phyloP scores from a whole-genome alignment of 2,888 invertebrate species.

The Callosobruchus maculatus region DNA sequence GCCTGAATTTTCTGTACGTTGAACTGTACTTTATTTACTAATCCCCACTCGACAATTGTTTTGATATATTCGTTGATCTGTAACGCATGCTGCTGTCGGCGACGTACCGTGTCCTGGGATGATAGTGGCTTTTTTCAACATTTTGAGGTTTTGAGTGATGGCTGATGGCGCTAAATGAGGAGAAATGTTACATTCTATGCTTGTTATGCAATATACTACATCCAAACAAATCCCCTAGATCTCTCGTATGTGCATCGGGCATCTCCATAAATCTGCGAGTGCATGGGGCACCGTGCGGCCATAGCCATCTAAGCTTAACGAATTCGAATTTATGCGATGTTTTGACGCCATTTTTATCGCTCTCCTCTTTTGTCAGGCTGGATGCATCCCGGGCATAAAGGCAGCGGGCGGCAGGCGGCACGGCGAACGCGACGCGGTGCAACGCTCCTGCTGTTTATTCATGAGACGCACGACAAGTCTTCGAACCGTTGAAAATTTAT shows the following conservation, averaged over 20 bases:
- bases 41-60: too few relatives aligned
- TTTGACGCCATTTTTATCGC: not conserved
- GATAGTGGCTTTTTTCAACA: too few relatives aligned
- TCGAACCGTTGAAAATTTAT: conserved; percentile 9
- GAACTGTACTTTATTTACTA: too few relatives aligned
- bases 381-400: not conserved
- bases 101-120: too few relatives aligned
- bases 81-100: too few relatives aligned
- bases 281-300: not conserved
- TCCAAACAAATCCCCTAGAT: not conserved
- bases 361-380: not conserved
- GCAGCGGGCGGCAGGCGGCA: not conserved
- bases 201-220: too few relatives aligned
- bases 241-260: not conserved
- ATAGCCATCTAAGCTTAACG: not conserved
- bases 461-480: conserved; percentile 7
- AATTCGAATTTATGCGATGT: not conserved
- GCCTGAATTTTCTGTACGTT: too few relatives aligned
- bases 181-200: too few relatives aligned
- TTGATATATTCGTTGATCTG: too few relatives aligned
- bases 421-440: not conserved
- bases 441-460: conserved; percentile 6
- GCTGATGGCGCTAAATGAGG: too few relatives aligned
- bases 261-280: not conserved
- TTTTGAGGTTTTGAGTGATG: too few relatives aligned